Percentiles rank a stretch among this genome's conserved stretches.
These are phyloP conservation scores for Rhinoderma darwinii DNA, from an alignment of 2,113 vertebrate genomes.

Conservation along the genomic window DNA sequence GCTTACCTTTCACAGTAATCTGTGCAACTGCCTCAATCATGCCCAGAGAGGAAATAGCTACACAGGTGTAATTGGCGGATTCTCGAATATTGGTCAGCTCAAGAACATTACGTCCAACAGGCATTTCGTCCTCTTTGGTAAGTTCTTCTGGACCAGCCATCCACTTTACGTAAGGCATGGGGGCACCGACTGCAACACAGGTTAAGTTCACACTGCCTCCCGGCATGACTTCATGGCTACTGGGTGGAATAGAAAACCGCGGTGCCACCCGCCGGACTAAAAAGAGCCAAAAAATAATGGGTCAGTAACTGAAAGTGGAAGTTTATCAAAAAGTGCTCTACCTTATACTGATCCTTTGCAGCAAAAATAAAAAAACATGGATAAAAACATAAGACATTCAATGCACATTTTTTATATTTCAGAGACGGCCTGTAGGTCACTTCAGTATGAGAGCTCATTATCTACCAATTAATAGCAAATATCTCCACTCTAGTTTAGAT, in stretches of 20 bases:
- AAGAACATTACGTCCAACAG: slow-evolving; percentile 91
- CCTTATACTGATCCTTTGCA: neutral
- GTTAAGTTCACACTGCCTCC: slow-evolving; percentile 96
- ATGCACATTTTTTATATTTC: too few relatives aligned
- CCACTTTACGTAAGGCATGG: slow-evolving; percentile 98
- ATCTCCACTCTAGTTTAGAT: too few relatives aligned
- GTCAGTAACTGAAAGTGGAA: slow-evolving; percentile 16
- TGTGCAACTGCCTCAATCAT: slow-evolving; percentile 93
- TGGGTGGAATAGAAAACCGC: slow-evolving; percentile 97
- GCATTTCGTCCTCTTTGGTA: slow-evolving; percentile 93
- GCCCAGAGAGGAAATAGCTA: slow-evolving; percentile 93
- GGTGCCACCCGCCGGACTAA: slow-evolving; percentile 95
- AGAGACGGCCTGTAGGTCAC: too few relatives aligned
- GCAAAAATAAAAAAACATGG: neutral
- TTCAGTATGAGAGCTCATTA: too few relatives aligned
- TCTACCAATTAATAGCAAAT: too few relatives aligned
- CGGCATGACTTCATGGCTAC: slow-evolving; percentile 96
- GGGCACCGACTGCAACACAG: slow-evolving; percentile 93
- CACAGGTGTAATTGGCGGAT: slow-evolving; percentile 94
- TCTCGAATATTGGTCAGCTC: slow-evolving; percentile 89
- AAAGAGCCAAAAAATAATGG: slow-evolving; percentile 75
- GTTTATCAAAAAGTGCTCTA: neutral
- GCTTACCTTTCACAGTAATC: slow-evolving; percentile 92
- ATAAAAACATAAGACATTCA: neutral
- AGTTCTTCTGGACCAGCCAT: slow-evolving; percentile 85